phyloP scores from a whole-genome alignment of 2,113 vertebrate species.

The Myxocyprinus asiaticus region DNA sequence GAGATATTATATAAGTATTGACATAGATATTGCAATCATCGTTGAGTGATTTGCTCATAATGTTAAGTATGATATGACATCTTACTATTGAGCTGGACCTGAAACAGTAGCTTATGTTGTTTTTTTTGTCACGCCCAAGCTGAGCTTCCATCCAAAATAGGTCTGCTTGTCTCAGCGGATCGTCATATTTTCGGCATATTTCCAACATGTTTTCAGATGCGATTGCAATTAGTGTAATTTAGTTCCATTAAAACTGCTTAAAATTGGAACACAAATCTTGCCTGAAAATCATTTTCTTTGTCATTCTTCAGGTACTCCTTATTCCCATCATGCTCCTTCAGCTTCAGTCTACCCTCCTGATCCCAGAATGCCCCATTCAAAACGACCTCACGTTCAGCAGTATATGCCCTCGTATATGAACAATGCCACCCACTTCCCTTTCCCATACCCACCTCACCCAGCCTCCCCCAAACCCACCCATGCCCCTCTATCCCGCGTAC shows the following conservation, averaged over 20 bases:
- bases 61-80: background rate
- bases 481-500: slow-evolving; percentile 63
- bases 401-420: slow-evolving; percentile 68
- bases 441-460: slow-evolving; percentile 64
- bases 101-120: background rate
- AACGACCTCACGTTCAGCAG: slow-evolving; percentile 69
- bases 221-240: background rate
- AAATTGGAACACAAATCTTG: background rate
- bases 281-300: slow-evolving; percentile 22
- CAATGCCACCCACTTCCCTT: slow-evolving; percentile 69
- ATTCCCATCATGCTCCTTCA: slow-evolving; percentile 57
- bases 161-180: background rate
- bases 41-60: background rate
- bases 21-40: background rate
- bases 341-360: slow-evolving; percentile 51
- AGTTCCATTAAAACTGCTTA: background rate
- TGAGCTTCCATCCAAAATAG: background rate
- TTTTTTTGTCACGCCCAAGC: background rate
- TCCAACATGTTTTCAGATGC: too few relatives aligned
- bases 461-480: slow-evolving; percentile 64
- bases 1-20: background rate
- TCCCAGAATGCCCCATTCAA: slow-evolving; percentile 29
- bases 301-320: slow-evolving; percentile 65
- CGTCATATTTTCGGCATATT: background rate
- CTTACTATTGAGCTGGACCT: background rate